Evolutionary conservation across 1,140 invertebrate genomes (phyloP), one percentile per base, ranked within the genome.

Genomic region (Hylaeus volcanicus): DNA sequence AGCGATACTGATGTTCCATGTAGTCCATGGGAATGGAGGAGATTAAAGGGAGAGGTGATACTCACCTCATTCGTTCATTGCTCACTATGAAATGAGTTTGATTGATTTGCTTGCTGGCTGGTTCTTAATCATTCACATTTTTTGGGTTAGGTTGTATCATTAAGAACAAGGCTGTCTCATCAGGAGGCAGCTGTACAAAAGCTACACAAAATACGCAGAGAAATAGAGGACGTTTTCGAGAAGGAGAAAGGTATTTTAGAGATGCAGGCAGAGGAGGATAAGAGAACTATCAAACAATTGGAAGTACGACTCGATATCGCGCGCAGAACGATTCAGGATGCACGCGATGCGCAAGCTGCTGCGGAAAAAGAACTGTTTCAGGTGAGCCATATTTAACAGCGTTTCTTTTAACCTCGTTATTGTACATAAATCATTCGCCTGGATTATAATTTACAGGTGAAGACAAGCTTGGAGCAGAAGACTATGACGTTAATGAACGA

Each of bases 171-270:
- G 84, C 64, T 93, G 14, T 86, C 89, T n/a, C 91, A 93, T 83
- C 92, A 92, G 74, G 93, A 93, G 72, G 83, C 89, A 4, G 89
- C 90, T 4, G 89, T 93, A 14, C 89, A 92, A 64, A 91, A 93
- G 26, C 73, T 93, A 3, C 92, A 93, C 14, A 90, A 88, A 72
- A 88, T 93, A 78, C 89, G 93, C 5, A 86, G 87, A 11, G 90
- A 93, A 75, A 92, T 93, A 89, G 93, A 93, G 72, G 90, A 93
- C 55, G 84, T 93, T n/a, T 92, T 92, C 26, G 90, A 92, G 45
- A 93, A 92, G 65, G 92, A 93, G 72, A 93, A 93, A 75, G 83
- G 84, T 70, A 75, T 92, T 26, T 85, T 93, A 14, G 89, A 93
- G 79, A 82, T 90, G 15, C 90, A 93, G 45, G 71, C 82, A 0